These are phyloP conservation scores for Platichthys flesus DNA, from an alignment of 2,113 vertebrate species.

Conservation along the genomic window DNA sequence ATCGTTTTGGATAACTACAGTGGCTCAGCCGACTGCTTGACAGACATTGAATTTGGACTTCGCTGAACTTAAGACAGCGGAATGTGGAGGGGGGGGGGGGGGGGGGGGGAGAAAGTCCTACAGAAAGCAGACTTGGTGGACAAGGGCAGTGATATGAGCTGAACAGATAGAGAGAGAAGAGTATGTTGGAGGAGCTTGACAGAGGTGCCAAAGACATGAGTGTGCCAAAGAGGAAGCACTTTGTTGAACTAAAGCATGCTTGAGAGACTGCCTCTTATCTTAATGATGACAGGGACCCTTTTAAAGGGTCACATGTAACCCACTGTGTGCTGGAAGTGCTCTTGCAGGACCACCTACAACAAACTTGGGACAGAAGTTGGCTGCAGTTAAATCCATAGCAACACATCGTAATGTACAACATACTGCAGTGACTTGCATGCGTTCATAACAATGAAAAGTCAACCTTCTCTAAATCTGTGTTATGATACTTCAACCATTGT, in stretches of 20 bases:
- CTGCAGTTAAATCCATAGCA: slow-evolving; percentile 1
- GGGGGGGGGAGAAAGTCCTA: slow-evolving; percentile 12
- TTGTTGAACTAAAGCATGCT: slow-evolving; percentile 80
- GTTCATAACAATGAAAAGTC: too few relatives aligned
- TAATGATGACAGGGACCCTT: slow-evolving; percentile 82
- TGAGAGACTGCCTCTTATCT: slow-evolving; percentile 81
- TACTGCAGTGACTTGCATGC: background rate
- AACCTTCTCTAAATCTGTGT: too few relatives aligned
- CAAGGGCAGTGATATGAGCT: slow-evolving; percentile 58
- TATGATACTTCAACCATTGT: too few relatives aligned
- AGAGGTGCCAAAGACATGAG: slow-evolving; percentile 73
- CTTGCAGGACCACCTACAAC: slow-evolving; percentile 43
- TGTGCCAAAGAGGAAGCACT: slow-evolving; percentile 81
- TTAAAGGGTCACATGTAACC: slow-evolving; percentile 77
- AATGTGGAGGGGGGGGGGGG: slow-evolving; percentile 22
- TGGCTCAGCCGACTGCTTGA: background rate
- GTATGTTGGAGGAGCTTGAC: slow-evolving; percentile 50
- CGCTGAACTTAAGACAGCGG: slow-evolving; percentile 5
- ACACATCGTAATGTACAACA: slow-evolving; percentile 5
- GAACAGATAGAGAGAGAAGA: slow-evolving; percentile 66
- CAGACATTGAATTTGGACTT: slow-evolving; percentile 38
- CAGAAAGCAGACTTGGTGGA: slow-evolving; percentile 32
- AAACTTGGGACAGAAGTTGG: background rate
- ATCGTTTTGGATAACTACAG: slow-evolving; percentile 18
- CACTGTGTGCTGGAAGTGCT: slow-evolving; percentile 49